A percentile compares a stretch with the other conserved stretches of the same genome.
Conservation (phyloP, 2,888 invertebrate genomes). For the Mythimna albipuncta region DNA sequence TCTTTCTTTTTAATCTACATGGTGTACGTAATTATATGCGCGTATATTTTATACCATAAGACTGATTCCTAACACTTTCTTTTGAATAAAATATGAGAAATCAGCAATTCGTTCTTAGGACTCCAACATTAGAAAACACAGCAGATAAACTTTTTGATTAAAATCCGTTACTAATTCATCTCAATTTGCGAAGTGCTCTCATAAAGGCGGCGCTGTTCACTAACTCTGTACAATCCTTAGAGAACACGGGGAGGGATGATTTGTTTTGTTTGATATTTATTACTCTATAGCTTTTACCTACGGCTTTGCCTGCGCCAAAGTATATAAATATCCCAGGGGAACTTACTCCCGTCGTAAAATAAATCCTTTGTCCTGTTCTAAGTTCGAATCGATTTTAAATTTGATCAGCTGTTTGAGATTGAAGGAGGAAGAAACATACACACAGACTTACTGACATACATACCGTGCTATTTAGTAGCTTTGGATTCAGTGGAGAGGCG, state of each 20-base stretch:
- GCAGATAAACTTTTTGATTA: slow-evolving; percentile 43
- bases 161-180: slow-evolving; percentile 45
- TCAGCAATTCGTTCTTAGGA: background rate
- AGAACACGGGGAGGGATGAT: background rate
- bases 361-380: no score
- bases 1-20: no score
- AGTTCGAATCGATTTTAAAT: no score
- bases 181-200: slow-evolving; percentile 31
- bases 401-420: no score
- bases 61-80: background rate
- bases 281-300: background rate
- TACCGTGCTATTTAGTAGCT: no score
- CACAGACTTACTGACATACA: no score
- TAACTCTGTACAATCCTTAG: slow-evolving; percentile 8
- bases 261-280: slow-evolving; percentile 9
- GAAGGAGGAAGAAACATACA: no score
- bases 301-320: background rate
- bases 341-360: no score
- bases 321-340: no score
- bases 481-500: no score
- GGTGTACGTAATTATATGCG: no score
- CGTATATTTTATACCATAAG: no score
- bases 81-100: background rate
- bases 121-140: slow-evolving; percentile 1
- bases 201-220: slow-evolving; percentile 9